Conservation (phyloP, 2,113 vertebrate species). For the Fulica atra region DNA sequence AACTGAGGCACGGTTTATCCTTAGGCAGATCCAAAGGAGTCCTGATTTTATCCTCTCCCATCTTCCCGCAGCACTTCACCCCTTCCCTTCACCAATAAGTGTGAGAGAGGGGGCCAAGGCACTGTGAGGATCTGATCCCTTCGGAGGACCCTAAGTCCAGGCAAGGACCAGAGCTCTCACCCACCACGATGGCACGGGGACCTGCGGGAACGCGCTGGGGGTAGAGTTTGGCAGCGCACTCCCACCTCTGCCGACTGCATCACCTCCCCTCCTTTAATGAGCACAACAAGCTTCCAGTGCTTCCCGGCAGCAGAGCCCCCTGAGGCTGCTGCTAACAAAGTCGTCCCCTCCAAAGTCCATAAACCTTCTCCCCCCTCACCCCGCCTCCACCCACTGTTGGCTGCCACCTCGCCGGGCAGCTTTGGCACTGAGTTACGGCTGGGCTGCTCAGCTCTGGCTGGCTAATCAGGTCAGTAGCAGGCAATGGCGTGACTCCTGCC, state of each 20-base stretch:
- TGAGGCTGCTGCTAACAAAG: background rate
- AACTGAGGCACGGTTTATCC: background rate
- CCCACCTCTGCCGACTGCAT: rapidly evolving
- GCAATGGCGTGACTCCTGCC: background rate
- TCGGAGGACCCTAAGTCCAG: rapidly evolving
- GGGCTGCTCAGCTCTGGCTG: rapidly evolving
- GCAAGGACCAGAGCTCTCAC: background rate
- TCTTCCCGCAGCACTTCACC: background rate
- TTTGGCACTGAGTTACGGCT: rapidly evolving
- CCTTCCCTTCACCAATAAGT: rapidly evolving
- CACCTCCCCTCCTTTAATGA: rapidly evolving
- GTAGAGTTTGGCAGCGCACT: rapidly evolving
- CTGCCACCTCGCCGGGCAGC: background rate
- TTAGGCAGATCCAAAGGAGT: background rate
- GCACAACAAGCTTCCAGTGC: background rate
- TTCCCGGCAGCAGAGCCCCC: background rate
- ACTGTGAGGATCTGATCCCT: background rate
- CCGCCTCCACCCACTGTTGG: rapidly evolving
- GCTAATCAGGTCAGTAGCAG: background rate
- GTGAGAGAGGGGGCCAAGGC: rapidly evolving
- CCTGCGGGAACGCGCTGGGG: rapidly evolving
- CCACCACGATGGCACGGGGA: rapidly evolving
- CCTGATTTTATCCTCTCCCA: background rate
- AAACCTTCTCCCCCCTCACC: too few relatives aligned
- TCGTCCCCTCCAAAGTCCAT: background rate